Conservation (phyloP, 2,888 invertebrate species). For the Lacanobia oleracea region DNA sequence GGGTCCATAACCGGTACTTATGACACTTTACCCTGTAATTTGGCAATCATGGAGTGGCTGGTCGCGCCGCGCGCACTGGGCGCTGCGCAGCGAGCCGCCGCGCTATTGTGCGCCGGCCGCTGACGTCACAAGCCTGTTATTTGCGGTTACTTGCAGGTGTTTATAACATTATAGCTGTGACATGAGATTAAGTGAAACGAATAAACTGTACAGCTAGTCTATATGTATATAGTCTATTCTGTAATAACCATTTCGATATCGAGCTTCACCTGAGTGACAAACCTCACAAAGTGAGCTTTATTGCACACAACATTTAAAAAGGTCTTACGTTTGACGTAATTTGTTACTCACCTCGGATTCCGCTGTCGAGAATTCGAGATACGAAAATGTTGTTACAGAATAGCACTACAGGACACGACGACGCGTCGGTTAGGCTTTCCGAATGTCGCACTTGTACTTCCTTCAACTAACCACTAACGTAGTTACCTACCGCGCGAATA, state of each 20-base stretch:
- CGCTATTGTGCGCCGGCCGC: slow-evolving; percentile 81
- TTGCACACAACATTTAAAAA: too few species aligned
- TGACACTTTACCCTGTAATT: slow-evolving; percentile 88
- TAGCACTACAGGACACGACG: slow-evolving; percentile 71
- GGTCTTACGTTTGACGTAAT: too few species aligned
- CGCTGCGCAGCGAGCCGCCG: slow-evolving; percentile 71
- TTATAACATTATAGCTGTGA: slow-evolving; percentile 77
- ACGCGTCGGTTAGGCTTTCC: slow-evolving; percentile 68
- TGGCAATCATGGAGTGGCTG: slow-evolving; percentile 79
- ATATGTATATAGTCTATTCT: too few species aligned
- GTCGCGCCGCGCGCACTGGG: slow-evolving; percentile 33
- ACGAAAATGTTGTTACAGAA: too few species aligned
- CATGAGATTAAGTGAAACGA: slow-evolving; percentile 72
- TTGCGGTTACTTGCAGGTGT: slow-evolving; percentile 87
- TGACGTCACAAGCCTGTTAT: slow-evolving; percentile 83
- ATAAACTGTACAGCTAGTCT: slow-evolving; percentile 66
- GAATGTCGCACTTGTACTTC: slow-evolving; percentile 34
- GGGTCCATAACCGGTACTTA: slow-evolving; percentile 79
- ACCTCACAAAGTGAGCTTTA: too few species aligned
- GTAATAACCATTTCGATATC: too few species aligned
- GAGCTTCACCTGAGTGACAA: too few species aligned
- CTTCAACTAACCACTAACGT: slow-evolving; percentile 11
- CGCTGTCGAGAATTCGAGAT: too few species aligned
- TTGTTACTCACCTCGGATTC: too few species aligned
- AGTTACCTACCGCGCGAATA: background rate